phyloP scores from a whole-genome alignment of 2,797 vertebrate species.

The Pipistrellus pipistrellus region DNA sequence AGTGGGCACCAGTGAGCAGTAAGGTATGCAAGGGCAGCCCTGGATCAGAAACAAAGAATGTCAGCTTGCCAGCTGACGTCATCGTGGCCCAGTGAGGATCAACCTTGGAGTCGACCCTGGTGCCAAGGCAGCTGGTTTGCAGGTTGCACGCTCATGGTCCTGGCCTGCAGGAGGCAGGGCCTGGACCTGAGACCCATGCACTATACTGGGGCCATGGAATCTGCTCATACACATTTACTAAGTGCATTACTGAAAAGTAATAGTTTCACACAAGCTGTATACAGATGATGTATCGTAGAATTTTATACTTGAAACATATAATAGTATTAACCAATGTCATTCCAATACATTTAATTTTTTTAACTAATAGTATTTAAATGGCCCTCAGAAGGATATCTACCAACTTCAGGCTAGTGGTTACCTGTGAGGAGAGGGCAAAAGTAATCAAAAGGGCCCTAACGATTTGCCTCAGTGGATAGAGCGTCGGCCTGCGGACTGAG shows the following conservation, averaged over 20 bases:
- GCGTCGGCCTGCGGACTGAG: neutral
- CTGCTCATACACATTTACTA: neutral
- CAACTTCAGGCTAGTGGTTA: neutral
- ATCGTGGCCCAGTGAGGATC: neutral
- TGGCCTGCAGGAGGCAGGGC: neutral
- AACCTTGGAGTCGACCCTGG: neutral
- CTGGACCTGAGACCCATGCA: neutral
- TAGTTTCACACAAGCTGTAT: neutral
- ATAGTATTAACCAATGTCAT: neutral
- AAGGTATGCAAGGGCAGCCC: neutral
- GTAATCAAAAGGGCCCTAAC: neutral
- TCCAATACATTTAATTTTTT: neutral
- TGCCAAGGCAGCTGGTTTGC: neutral
- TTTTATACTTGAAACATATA: neutral
- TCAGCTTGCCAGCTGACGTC: neutral
- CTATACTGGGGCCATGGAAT: neutral
- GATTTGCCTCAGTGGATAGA: neutral
- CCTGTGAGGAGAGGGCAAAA: neutral
- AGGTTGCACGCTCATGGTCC: neutral
- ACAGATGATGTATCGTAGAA: neutral
- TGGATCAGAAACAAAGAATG: neutral
- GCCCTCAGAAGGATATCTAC: neutral
- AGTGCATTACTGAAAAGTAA: neutral
- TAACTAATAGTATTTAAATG: neutral
- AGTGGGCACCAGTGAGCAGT: neutral